These are phyloP conservation scores for Istiophorus platypterus DNA, from an alignment of 2,113 vertebrate genomes.

Conservation along the genomic window DNA sequence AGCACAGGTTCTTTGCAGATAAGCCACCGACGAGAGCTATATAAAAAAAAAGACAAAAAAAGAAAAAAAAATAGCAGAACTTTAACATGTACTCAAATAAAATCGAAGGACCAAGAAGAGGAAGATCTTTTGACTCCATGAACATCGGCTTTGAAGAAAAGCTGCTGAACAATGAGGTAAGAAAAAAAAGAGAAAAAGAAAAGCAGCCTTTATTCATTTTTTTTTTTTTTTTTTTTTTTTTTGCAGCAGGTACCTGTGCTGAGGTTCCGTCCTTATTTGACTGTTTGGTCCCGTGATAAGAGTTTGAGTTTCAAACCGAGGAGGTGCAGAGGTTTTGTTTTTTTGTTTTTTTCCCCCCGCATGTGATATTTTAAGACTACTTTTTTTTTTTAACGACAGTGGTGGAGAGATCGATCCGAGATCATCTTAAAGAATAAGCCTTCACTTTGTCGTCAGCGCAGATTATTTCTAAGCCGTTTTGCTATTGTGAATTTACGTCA, in stretches of 20 bases:
- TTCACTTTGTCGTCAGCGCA: slow-evolving; percentile 52
- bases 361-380: neutral
- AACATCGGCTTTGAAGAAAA: slow-evolving; percentile 86
- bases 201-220: neutral
- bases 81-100: slow-evolving; percentile 85
- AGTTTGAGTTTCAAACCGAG: neutral
- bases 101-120: slow-evolving; percentile 85
- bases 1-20: slow-evolving; percentile 20
- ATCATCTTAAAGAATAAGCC: slow-evolving; percentile 34
- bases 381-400: slow-evolving; percentile 13
- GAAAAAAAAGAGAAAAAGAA: slow-evolving; percentile 9
- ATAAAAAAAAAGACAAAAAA: slow-evolving; percentile 14
- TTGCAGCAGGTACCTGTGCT: neutral
- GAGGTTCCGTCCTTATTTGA: neutral
- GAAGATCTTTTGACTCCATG: slow-evolving; percentile 87
- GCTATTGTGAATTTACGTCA: slow-evolving; percentile 59
- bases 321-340: neutral
- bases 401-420: neutral
- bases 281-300: neutral
- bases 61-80: neutral
- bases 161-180: slow-evolving; percentile 88
- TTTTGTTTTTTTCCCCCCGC: no score
- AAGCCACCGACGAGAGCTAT: slow-evolving; percentile 4
- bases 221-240: no score
- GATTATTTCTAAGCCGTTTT: slow-evolving; percentile 70